These are phyloP conservation scores for Aselliscus stoliczkanus DNA, from an alignment of 2,797 vertebrate species.

Conservation along the genomic window DNA sequence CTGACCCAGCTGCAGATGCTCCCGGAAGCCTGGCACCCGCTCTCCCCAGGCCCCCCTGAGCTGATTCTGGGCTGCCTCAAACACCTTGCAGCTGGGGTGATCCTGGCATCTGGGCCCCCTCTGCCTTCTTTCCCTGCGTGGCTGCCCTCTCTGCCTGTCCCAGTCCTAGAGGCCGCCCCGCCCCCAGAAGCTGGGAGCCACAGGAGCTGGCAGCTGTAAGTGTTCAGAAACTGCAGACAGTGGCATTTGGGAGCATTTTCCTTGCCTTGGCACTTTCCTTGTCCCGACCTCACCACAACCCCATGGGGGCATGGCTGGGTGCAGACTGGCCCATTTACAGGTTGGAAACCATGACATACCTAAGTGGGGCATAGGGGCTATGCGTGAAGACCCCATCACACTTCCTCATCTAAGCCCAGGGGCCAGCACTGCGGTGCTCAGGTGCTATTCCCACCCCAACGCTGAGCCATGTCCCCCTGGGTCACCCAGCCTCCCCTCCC, in stretches of 20 bases:
- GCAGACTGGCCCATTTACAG: not conserved
- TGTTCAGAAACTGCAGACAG: constrained; percentile 49
- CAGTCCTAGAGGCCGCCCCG: not conserved
- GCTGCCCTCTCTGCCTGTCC: not conserved
- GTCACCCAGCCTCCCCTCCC: not conserved
- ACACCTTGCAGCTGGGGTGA: not conserved
- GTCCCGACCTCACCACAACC: not conserved
- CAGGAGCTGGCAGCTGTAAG: constrained; percentile 41
- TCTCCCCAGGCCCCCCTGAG: not conserved
- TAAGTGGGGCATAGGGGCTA: not conserved
- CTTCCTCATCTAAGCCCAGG: not conserved
- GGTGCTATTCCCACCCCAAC: no score
- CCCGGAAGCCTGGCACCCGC: not conserved
- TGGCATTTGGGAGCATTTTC: constrained; percentile 43
- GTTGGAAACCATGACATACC: not conserved
- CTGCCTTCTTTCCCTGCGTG: not conserved
- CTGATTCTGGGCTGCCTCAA: not conserved
- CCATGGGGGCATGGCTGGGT: not conserved
- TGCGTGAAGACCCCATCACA: not conserved
- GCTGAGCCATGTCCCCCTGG: not conserved
- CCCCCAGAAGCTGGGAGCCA: not conserved
- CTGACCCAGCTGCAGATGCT: not conserved
- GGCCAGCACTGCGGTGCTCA: not conserved
- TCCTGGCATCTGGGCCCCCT: not conserved
- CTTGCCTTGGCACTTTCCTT: constrained; percentile 51